Evolutionary conservation across 2,113 vertebrate genomes (phyloP), one percentile per base, ranked within the genome.

Genomic region (Ophiodon elongatus): DNA sequence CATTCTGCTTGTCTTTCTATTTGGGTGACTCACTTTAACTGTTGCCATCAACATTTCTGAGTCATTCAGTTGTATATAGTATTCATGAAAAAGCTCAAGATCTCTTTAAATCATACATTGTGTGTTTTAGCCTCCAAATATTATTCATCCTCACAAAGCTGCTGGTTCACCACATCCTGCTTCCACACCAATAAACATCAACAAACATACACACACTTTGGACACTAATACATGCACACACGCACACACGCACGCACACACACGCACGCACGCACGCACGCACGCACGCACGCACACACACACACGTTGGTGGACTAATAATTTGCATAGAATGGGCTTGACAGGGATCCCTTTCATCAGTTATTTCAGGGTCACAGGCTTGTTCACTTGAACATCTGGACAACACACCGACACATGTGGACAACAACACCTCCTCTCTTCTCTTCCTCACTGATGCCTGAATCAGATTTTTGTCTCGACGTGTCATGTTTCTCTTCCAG

Each of bases 371-470:
- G 63, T 86, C 71, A 84, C 75, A 74, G 79, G 62, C 1, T 82
- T 91, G 80, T 92, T 91, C 87, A 83, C 50, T 71, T 21, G 3
- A 85, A 91, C 92, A 94, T 92, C 93, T 93, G 93, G 87, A 80
- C 50, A 82, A 73, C 89, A 88, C 66, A 85, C 56, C 68, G 47
- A 56, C 80, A 70, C 57, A n/a, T 43, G 71, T 69, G 68, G 35
- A 74, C 52, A 77, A 43, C n/a, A 73, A 25, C 64, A 43, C 63
- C 64, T 78, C 57, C 47, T 63, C 47, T 50, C 69, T 59, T 73
- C 56, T 70, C 57, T 64, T 57, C 31, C 54, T 62, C 60, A 21
- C 5, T 43, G 29, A 43, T 31, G 37, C n/a, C 25, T 43, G 5
- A 25, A 63, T 87, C 10, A 2, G n/a, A 31, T 13, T 25, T 50